Evolutionary conservation across 2,888 invertebrate genomes (phyloP), one percentile per base, ranked within the genome.

Genomic region (Trissolcus brochymenae): DNA sequence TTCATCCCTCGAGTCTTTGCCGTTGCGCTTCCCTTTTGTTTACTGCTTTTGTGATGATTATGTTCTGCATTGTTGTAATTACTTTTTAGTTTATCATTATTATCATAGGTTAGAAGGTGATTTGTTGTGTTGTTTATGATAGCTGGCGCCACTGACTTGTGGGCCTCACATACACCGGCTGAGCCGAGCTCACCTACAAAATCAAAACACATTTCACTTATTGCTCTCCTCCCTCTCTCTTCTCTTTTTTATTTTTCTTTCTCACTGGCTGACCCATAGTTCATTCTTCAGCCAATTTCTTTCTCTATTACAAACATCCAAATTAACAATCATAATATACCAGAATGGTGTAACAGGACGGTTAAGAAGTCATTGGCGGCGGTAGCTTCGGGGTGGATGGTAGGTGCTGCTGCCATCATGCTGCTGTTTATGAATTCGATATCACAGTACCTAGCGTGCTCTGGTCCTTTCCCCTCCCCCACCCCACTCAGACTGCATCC

Each of bases 391-490:
- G 85, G 87, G 86, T 88, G 89, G 88, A 86, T 88, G 87, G 87
- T 87, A 88, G 86, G 86, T 88, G 87, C 87, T 84, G 87, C 82
- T 84, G 87, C 82, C 87, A 86, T 88, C 87, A 84, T 87, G 86
- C 86, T 87, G 89, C 87, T 87, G 87, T 89, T 89, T 87, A 87
- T 86, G 87, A 85, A 89, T 88, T 89, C 85, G 87, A 88, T 89
- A 89, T 89, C 89, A 89, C 89, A 89, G 89, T 87, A 88, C 88
- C 89, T 88, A 88, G 87, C 87, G 87, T 87, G 86, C 85, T 89
- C 88, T 87, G 88, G 87, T 89, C 87, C 85, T 83, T 84, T 86
- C 85, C 87, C 87, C 85, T 88, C 86, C 87, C 86, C 87, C 86
- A 87, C 87, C 88, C 88, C 87, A 87, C 85, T 85, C 88, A 88